phyloP scores from a whole-genome alignment of 2,888 invertebrate genomes.

The Lasiommata megera region DNA sequence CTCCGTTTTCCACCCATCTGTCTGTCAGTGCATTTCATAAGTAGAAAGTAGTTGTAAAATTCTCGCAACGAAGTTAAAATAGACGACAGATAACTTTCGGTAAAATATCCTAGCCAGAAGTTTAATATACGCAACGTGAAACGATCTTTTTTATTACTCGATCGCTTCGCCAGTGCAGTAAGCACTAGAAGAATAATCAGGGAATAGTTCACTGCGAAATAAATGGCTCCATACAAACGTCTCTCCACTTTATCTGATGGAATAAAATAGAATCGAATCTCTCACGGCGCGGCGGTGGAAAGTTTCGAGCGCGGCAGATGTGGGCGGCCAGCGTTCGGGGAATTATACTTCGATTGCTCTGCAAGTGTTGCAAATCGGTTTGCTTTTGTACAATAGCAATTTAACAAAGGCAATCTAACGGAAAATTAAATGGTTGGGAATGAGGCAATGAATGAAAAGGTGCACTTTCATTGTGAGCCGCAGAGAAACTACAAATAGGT shows the following conservation, averaged over 20 bases:
- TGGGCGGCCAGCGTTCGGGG: background rate
- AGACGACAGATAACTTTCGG: no score
- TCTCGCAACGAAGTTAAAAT: no score
- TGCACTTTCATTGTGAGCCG: no score
- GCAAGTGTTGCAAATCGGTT: constrained; percentile 3
- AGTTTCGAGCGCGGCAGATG: constrained; percentile 7
- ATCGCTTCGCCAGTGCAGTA: background rate
- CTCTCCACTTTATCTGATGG: background rate
- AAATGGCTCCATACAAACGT: constrained; percentile 5
- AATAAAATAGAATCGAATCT: constrained; percentile 13
- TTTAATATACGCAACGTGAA: background rate
- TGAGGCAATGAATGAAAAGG: no score
- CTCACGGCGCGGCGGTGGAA: background rate
- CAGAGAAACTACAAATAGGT: no score
- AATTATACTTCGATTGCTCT: background rate
- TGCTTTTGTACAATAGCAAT: background rate
- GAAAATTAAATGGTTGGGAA: background rate
- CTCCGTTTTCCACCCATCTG: no score
- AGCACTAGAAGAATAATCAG: background rate
- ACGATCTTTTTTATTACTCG: background rate
- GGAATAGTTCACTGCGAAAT: constrained; percentile 2
- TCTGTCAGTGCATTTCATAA: no score
- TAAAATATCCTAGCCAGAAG: no score
- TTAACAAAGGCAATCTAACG: background rate
- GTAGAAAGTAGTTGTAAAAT: no score